Conservation (phyloP, 2,113 vertebrate genomes). For the Phaetusa simplex region DNA sequence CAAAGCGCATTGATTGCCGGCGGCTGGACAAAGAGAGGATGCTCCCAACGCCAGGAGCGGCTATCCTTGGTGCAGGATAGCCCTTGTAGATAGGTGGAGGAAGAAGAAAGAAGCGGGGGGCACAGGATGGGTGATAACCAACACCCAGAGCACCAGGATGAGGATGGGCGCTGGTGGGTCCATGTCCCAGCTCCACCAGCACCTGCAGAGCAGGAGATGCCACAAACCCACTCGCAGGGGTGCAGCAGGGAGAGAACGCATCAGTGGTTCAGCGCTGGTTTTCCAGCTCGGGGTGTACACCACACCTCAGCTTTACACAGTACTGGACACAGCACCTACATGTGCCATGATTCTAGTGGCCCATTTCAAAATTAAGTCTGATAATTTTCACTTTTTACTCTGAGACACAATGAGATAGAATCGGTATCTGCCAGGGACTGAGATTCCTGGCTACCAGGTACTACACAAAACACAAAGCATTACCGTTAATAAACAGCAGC, state of each 20-base stretch:
- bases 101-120: background rate
- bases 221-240: background rate
- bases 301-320: background rate
- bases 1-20: rapidly evolving
- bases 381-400: background rate
- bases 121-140: background rate
- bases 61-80: background rate
- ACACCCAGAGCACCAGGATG: background rate
- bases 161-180: background rate
- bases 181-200: background rate
- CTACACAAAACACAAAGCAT: background rate
- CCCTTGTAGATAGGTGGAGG: background rate
- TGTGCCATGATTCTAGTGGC: rapidly evolving
- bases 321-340: background rate
- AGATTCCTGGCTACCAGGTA: background rate
- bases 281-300: background rate
- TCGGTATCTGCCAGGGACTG: background rate
- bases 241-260: background rate
- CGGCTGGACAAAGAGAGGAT: background rate
- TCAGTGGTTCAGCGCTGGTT: rapidly evolving
- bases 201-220: background rate
- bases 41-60: background rate
- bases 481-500: background rate
- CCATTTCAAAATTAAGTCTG: background rate
- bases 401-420: background rate